Base-by-base conservation (phyloP, 2,113 vertebrate species). In the Thamnaconus septentrionalis region DNA sequence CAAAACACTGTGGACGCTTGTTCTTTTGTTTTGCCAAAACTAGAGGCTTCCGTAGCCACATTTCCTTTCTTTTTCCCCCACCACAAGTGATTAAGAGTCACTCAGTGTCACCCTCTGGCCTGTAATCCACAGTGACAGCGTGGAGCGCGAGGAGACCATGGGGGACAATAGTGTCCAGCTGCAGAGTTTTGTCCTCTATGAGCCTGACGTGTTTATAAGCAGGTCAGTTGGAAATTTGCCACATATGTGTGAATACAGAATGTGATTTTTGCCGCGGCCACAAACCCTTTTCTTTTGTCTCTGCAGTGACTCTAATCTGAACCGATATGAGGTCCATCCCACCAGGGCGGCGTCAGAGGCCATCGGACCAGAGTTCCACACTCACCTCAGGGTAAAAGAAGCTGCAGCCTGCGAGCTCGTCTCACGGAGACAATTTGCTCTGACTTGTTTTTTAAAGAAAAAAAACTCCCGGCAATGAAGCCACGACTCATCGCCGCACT, bases 311-410 rank as follows among this genome's bases (percentile, higher is more conserved):
- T 92, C 93, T 49, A 94, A 93, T 56, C 84, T 96, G 73, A 94
- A 95, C 78, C 93, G 93, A 56, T 97, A 98, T 0, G 96, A 97
- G 82, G 93, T 98, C 41, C 94, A 94, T 10, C 94, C 94, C 0
- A 90, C 89, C 1, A 85, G 94, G 54, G 86, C 91, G 0, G 87
- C 90, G 47, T 92, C 90, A 3, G 90, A 91, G 46, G 91, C 90
- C 11, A 89, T 90, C 4, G 94, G 94, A 49, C 96, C 96, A 0
- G 95, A 96, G 79, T 98, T 98, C 82, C 89, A 90, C 82, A 96
- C 94, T 18, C 92, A 89, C 3, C 85, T 96, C 63, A 93, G 82
- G 94, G 96, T 97, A 86, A 67, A 81, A 69, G 42, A 31, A 31
- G 10, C 12, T 12, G 9, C 52, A 31, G n/a, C 45, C 44, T 4